Conservation (phyloP, 2,888 invertebrate species). For the Thecocarcelia acutangulata region DNA sequence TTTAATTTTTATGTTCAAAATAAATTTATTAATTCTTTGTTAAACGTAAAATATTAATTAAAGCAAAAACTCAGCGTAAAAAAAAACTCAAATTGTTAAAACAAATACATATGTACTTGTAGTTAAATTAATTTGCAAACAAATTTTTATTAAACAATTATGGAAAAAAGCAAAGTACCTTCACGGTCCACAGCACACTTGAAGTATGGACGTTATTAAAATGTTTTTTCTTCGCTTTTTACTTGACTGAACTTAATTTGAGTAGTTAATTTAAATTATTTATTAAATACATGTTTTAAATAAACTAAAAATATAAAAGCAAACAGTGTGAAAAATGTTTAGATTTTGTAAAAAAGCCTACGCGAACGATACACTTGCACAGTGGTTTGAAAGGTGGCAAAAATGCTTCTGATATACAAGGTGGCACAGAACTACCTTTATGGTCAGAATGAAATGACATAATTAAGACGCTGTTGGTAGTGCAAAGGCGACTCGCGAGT, state of each 20-base stretch:
- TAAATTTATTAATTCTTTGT: conserved; percentile 34
- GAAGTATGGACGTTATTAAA: conserved; percentile 22
- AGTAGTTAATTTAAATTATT: conserved; percentile 44
- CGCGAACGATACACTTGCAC: too few species aligned
- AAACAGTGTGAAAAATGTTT: not conserved
- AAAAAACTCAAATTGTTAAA: conserved; percentile 27
- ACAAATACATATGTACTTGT: conserved; percentile 12
- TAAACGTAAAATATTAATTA: conserved; percentile 15
- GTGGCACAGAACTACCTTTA: too few species aligned
- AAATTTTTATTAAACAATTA: conserved; percentile 30
- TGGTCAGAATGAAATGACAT: too few species aligned
- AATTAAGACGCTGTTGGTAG: too few species aligned
- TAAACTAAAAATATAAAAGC: not conserved
- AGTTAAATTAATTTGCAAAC: conserved; percentile 42
- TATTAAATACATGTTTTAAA: conserved; percentile 23
- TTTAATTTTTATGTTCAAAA: conserved; percentile 16
- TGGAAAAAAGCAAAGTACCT: not conserved
- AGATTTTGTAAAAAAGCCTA: too few species aligned
- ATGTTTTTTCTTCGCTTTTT: not conserved
- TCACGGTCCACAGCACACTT: conserved; percentile 43
- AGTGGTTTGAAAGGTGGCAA: too few species aligned
- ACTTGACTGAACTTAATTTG: conserved; percentile 38
- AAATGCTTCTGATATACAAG: too few species aligned
- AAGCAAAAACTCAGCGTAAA: not conserved
- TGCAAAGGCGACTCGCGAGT: too few species aligned